Evolutionary conservation across 2,888 invertebrate genomes (phyloP), one percentile per base, ranked within the genome.

Genomic region (Villa cingulata): DNA sequence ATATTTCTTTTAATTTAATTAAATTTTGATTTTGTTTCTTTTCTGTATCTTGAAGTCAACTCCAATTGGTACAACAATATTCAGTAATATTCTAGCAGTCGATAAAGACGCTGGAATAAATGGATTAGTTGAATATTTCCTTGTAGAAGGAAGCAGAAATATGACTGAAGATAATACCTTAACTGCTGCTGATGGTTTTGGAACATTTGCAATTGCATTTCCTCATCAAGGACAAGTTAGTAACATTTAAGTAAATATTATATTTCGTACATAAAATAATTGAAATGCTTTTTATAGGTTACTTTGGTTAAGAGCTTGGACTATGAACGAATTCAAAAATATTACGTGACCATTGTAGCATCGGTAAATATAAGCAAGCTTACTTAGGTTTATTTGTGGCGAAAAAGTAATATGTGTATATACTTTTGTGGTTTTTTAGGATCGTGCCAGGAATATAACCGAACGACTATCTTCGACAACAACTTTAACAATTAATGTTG

Each of bases 101-200:
- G 90, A 91, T 64, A 81, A 80, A 47, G 91, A 91, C 64, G 83
- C 87, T 1, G 89, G 90, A 40, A 86, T 88, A 53, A 90, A 91
- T 63, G 89, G 88, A 40, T 75, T 89, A 40, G 80, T 90, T 3
- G 90, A 91, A 63, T 91, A 90, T 68, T 86, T 82, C 55, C 80
- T 90, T 53, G 76, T 86, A 51, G 81, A 83, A 57, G 81, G 85
- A 51, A 57, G 56, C 43, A 53, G 53, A 18, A 68, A 65, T 52
- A 55, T 58, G 37, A 70, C 68, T 15, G 72, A 73, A 50, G 70
- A 74, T 56, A 79, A 80, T 54, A 74, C 75, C 58, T 72, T 80
- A 56, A 77, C 75, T 49, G 77, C 77, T 41, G 80, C 78, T 53
- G 89, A 90, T 66, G 90, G 89, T 18, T 86, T 78, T 64, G 83